Base-by-base conservation (phyloP, 2,888 invertebrate genomes). In the Vannuccia rotundouncinata region DNA sequence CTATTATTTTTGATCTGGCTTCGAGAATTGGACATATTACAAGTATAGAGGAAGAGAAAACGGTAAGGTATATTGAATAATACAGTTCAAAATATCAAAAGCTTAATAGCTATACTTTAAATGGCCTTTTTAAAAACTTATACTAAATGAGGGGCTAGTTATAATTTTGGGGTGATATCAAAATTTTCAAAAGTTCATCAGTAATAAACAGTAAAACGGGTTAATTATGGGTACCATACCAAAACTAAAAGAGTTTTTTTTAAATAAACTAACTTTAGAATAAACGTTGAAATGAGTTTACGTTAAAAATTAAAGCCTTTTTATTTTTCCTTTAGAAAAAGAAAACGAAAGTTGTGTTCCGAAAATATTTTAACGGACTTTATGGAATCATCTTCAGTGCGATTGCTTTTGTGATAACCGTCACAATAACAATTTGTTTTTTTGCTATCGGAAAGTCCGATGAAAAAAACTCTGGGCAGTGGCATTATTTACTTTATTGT, bases 21-120 rank as follows among this genome's bases (percentile, higher is more conserved):
- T 59, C 75, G 1, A 13, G 80, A 59, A 80, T 80, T 79, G 80
- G 80, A 5, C 28, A 78, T 13, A 27, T 60, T 1, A 30, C 59
- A 1, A 30, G 29, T 25, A 78, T 78, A 74, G 78, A 78, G 29
- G 27, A 13, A 27, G 31, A 73, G 1, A 60, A 78, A 22, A 1
- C 31, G 78, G 31, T 78, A 31, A 29, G 28, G 10, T 13, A 25
- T 5, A 75, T 25, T 13, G 27, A 29, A 75, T n/a, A n/a, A n/a
- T n/a, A n/a, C n/a, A n/a, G n/a, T n/a, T n/a, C n/a, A n/a, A n/a
- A n/a, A n/a, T n/a, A n/a, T n/a, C n/a, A n/a, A n/a, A n/a, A n/a
- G n/a, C n/a, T n/a, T n/a, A n/a, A n/a, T n/a, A n/a, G n/a, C n/a
- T n/a, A n/a, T n/a, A n/a, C n/a, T n/a, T n/a, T n/a, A n/a, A n/a